These are phyloP conservation scores for Drosophila tropicalis DNA, from an alignment of 1,140 invertebrate genomes.

Conservation along the genomic window DNA sequence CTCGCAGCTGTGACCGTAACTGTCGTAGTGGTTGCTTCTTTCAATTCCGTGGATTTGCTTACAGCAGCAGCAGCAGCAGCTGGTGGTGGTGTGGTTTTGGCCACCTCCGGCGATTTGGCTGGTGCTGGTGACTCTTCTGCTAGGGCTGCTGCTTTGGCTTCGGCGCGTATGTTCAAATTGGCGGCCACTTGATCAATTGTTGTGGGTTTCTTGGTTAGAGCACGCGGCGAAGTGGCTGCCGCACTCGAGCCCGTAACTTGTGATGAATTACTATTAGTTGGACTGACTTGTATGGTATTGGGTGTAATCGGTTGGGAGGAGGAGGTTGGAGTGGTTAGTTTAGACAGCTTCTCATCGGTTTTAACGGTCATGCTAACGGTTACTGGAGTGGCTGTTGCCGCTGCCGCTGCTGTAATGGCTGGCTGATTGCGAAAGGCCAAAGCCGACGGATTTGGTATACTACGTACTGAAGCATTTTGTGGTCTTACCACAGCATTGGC, in stretches of 20 bases:
- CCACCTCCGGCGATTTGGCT: constrained; percentile 50
- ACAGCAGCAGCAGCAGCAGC: constrained; percentile 42
- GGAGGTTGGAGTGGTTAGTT: constrained; percentile 18
- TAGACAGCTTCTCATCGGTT: constrained; percentile 47
- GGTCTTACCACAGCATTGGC: constrained; percentile 72
- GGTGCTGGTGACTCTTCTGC: constrained; percentile 60
- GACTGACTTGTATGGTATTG: constrained; percentile 28
- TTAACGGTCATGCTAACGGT: constrained; percentile 48
- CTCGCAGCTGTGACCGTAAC: constrained; percentile 46
- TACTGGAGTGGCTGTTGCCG: constrained; percentile 12
- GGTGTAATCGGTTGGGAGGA: background rate
- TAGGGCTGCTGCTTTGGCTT: constrained; percentile 73
- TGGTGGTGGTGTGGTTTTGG: constrained; percentile 27
- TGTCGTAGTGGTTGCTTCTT: constrained; percentile 25
- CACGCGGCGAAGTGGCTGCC: constrained; percentile 57
- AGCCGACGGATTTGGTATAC: constrained; percentile 82
- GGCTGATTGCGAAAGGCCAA: constrained; percentile 80
- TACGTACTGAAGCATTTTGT: constrained; percentile 80
- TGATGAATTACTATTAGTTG: constrained; percentile 34
- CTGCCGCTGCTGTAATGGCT: constrained; percentile 20
- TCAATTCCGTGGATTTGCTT: constrained; percentile 44
- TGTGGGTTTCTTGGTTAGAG: constrained; percentile 62
- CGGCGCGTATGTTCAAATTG: constrained; percentile 77
- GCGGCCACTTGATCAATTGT: constrained; percentile 81
- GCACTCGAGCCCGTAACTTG: constrained; percentile 24